Conservation (phyloP, 2,888 invertebrate species). For the Mythimna ferrago region DNA sequence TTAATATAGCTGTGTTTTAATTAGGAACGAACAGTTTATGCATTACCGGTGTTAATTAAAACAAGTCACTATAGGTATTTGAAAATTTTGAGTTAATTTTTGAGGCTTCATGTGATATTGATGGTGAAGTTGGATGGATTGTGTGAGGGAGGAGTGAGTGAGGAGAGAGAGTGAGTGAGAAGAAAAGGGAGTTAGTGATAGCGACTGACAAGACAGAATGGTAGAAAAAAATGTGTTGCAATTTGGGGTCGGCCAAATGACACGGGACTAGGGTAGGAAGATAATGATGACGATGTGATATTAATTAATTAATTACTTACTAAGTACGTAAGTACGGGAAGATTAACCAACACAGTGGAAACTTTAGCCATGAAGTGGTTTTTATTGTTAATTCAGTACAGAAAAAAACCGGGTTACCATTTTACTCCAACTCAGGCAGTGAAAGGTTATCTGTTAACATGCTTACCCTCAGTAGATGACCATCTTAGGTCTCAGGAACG, state of each 20-base stretch:
- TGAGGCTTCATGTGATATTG: conserved; percentile 51
- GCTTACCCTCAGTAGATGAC: conserved; percentile 13
- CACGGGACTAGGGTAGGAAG: no score
- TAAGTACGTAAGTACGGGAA: background rate
- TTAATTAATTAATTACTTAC: conserved; percentile 22
- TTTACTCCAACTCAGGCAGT: background rate
- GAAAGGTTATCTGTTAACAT: conserved; percentile 21
- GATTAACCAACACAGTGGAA: background rate
- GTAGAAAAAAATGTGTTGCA: no score
- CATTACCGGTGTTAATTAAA: conserved; percentile 66
- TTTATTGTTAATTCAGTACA: background rate
- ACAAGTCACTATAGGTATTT: conserved; percentile 48
- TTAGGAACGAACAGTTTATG: conserved; percentile 68
- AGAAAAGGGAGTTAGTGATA: no score
- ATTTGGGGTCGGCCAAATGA: no score
- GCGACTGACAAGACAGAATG: no score
- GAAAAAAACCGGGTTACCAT: background rate
- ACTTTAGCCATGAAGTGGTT: background rate
- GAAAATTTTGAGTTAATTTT: conserved; percentile 42
- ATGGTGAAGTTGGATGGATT: background rate
- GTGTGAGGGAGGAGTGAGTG: no score
- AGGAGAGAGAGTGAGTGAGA: no score
- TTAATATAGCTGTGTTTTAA: conserved; percentile 72
- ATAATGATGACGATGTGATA: conserved; percentile 22
- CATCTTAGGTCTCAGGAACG: conserved; percentile 20